A percentile compares a stretch with the other conserved stretches of the same genome.
phyloP scores from a whole-genome alignment of 2,113 vertebrate genomes.

The Cryptomyrus ogoouensis region DNA sequence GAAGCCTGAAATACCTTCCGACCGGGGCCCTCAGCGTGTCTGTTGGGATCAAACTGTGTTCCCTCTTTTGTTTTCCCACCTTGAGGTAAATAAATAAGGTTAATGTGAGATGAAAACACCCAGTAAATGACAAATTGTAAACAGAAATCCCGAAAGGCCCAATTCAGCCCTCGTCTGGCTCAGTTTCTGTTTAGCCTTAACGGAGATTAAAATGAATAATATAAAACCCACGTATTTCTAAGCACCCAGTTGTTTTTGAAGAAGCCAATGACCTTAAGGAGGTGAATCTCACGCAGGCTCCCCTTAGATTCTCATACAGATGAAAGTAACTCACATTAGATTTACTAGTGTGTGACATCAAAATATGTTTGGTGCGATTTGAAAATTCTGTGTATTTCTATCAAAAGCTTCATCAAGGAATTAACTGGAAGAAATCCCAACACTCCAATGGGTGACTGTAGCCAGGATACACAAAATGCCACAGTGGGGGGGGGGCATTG shows the following conservation, averaged over 20 bases:
- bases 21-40: constrained; percentile 45
- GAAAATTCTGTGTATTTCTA: neutral
- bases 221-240: neutral
- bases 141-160: neutral
- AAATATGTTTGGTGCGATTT: neutral
- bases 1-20: constrained; percentile 53
- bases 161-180: neutral
- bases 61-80: constrained; percentile 63
- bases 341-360: neutral
- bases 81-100: constrained; percentile 17
- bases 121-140: neutral
- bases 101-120: neutral
- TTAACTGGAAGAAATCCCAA: neutral
- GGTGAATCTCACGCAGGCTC: neutral
- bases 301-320: neutral
- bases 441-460: neutral
- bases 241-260: neutral
- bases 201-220: neutral
- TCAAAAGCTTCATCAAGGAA: neutral
- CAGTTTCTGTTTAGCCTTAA: neutral
- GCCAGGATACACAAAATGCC: neutral
- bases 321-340: neutral
- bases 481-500: neutral
- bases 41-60: constrained; percentile 80
- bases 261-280: neutral